phyloP scores from a whole-genome alignment of 2,888 invertebrate genomes.

The Scaptomyza polygonia region DNA sequence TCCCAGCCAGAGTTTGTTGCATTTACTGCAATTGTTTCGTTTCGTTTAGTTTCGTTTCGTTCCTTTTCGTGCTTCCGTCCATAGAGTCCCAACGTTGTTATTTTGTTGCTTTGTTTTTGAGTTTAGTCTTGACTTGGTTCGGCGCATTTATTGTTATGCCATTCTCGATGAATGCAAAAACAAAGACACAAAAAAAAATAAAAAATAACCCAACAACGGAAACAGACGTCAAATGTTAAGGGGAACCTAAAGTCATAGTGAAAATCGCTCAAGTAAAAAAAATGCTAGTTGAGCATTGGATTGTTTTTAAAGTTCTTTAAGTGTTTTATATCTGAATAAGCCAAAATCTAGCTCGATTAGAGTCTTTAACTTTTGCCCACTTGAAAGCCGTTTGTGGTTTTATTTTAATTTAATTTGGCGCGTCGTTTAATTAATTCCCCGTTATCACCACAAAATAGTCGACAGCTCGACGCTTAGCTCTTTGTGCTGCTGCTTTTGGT shows the following conservation, averaged over 20 bases:
- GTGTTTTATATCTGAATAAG: not conserved
- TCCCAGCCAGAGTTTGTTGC: conserved; percentile 53
- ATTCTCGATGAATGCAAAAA: conserved; percentile 42
- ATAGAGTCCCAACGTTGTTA: not conserved
- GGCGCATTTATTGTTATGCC: conserved; percentile 56
- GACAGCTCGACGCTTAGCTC: conserved; percentile 52
- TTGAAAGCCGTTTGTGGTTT: conserved; percentile 39
- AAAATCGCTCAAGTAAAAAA: conserved; percentile 23
- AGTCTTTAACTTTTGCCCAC: conserved; percentile 21
- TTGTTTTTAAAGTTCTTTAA: conserved; percentile 23
- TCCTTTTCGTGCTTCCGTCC: conserved; percentile 19
- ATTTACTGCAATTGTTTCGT: conserved; percentile 63
- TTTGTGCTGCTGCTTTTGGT: conserved; percentile 35
- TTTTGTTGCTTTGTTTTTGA: conserved; percentile 23
- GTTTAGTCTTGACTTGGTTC: conserved; percentile 19
- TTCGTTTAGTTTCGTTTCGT: conserved; percentile 22
- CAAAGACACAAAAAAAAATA: conserved; percentile 14
- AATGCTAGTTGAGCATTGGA: not conserved
- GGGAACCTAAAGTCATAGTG: conserved; percentile 20
- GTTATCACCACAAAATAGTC: conserved; percentile 75
- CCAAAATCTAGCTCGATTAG: conserved; percentile 17
- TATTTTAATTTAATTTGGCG: conserved; percentile 64
- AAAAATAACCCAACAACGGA: conserved; percentile 24
- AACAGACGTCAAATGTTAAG: conserved; percentile 45
- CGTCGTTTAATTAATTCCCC: conserved; percentile 82